Evolutionary conservation across 2,888 invertebrate genomes (phyloP).

Genomic region (Phengaris alcon): DNA sequence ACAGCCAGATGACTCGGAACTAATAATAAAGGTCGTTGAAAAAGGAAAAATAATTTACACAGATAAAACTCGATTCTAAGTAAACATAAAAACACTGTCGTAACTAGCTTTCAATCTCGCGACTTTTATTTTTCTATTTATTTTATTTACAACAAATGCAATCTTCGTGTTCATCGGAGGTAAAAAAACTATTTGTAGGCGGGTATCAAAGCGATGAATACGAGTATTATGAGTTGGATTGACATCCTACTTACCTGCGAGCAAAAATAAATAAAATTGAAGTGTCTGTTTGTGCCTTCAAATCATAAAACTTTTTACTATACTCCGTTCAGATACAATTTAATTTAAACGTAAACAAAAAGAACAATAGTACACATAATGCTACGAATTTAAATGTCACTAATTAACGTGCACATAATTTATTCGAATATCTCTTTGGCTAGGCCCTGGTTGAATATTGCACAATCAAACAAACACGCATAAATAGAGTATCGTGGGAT

Average conservation of each 20-base stretch:
- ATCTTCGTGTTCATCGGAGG: not conserved
- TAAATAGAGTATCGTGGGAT: too few species aligned
- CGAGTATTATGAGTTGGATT: not conserved
- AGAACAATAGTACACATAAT: too few species aligned
- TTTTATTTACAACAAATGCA: not conserved
- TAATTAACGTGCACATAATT: too few species aligned
- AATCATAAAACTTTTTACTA: not conserved
- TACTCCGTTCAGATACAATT: too few species aligned
- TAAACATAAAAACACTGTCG: not conserved
- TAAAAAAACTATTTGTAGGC: constrained; percentile 9
- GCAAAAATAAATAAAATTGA: not conserved
- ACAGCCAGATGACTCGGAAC: not conserved
- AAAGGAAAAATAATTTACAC: not conserved
- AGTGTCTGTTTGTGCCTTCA: not conserved
- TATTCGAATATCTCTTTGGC: too few species aligned
- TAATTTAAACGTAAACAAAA: too few species aligned
- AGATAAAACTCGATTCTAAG: not conserved
- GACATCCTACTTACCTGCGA: not conserved
- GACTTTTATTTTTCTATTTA: not conserved
- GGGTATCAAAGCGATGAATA: constrained; percentile 7
- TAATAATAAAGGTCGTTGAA: not conserved
- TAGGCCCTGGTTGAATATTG: too few species aligned
- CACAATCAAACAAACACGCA: too few species aligned
- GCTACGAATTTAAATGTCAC: too few species aligned
- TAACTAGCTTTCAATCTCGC: not conserved